These are phyloP conservation scores for Oscheius onirici DNA, from an alignment of 2,888 invertebrate species.

Conservation along the genomic window DNA sequence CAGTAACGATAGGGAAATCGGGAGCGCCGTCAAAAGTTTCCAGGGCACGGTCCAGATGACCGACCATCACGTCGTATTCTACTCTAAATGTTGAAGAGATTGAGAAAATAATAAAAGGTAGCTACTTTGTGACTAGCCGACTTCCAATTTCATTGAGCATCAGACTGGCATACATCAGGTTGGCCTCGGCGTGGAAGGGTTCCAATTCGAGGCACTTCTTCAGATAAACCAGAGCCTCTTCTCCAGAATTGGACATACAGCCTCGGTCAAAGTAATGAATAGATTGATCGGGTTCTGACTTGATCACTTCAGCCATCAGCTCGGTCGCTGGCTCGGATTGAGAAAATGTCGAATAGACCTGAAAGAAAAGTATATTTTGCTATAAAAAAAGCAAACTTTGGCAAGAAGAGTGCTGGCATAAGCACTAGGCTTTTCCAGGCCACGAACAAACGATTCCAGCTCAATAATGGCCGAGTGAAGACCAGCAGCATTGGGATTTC, in stretches of 20 bases:
- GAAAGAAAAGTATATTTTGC: no score
- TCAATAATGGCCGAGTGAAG: constrained; percentile 33
- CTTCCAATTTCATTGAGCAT: constrained; percentile 24
- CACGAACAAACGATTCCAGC: constrained; percentile 29
- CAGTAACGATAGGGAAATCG: constrained; percentile 34
- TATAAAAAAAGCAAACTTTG: constrained; percentile 17
- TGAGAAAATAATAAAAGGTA: background rate
- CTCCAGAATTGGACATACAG: constrained; percentile 22
- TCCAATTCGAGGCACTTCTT: constrained; percentile 34
- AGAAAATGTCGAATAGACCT: constrained; percentile 37
- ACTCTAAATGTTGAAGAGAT: no score
- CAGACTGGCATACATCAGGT: constrained; percentile 34
- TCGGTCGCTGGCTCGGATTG: constrained; percentile 21
- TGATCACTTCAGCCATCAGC: constrained; percentile 20
- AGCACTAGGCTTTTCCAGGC: background rate
- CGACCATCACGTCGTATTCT: constrained; percentile 2
- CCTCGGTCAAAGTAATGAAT: constrained; percentile 33
- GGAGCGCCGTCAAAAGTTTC: constrained; percentile 19
- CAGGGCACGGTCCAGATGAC: constrained; percentile 14
- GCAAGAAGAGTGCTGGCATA: constrained; percentile 26
- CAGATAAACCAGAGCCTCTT: constrained; percentile 28
- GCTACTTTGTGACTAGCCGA: constrained; percentile 13
- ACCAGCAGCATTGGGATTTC: constrained; percentile 9
- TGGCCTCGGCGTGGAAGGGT: constrained; percentile 37
- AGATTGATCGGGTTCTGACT: constrained; percentile 22